Evolutionary conservation across 2,888 invertebrate genomes (phyloP).

Genomic region (Cheilosia soror): DNA sequence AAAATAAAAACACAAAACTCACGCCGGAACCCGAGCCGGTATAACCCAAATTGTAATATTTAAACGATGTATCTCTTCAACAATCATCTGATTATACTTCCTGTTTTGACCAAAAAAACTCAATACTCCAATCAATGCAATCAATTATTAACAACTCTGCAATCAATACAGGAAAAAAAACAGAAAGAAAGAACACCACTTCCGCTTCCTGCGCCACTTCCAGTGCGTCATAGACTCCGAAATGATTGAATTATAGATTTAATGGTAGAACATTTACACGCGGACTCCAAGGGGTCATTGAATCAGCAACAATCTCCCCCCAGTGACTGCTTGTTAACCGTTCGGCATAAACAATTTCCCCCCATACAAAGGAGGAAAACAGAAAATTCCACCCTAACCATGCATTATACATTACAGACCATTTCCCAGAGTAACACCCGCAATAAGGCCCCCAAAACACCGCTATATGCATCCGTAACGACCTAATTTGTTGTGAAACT

Average conservation of each 20-base stretch:
- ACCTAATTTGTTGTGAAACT: slow-evolving; percentile 61
- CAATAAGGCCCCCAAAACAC: slow-evolving; percentile 50
- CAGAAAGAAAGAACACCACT: not conserved
- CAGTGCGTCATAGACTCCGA: not conserved
- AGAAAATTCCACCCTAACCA: slow-evolving; percentile 17
- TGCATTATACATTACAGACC: slow-evolving; percentile 49
- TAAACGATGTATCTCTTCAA: slow-evolving; percentile 22
- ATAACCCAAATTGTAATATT: slow-evolving; percentile 49
- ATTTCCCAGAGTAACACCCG: slow-evolving; percentile 47
- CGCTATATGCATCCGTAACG: slow-evolving; percentile 52
- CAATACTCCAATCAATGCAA: slow-evolving; percentile 54
- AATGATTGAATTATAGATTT: slow-evolving; percentile 62
- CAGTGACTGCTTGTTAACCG: slow-evolving; percentile 18
- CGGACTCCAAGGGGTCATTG: slow-evolving; percentile 53
- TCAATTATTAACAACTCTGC: slow-evolving; percentile 49
- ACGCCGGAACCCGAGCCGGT: slow-evolving; percentile 40
- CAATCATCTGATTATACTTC: slow-evolving; percentile 42
- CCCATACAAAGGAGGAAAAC: slow-evolving; percentile 6
- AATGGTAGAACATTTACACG: slow-evolving; percentile 41
- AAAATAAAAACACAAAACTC: not conserved
- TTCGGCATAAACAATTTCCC: slow-evolving; percentile 52
- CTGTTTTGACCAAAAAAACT: slow-evolving; percentile 33
- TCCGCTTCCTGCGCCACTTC: slow-evolving; percentile 22
- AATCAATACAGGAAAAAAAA: not conserved
- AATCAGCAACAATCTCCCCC: slow-evolving; percentile 27